Evolutionary conservation across 2,888 invertebrate genomes (phyloP), one percentile per base, ranked within the genome.

Genomic region (Hyles lineata): DNA sequence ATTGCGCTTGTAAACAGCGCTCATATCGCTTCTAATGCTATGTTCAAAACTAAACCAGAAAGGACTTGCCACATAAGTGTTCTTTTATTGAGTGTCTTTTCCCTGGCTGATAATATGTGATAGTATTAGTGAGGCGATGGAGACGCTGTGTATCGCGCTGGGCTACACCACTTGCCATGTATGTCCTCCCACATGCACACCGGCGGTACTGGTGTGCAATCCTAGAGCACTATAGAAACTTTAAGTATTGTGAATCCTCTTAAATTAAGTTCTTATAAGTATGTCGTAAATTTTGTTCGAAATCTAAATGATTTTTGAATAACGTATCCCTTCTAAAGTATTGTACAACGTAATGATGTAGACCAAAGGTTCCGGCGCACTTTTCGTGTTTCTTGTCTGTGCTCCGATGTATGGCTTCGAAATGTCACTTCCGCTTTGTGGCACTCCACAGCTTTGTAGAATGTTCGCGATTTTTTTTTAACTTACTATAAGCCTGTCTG

Each of bases 401-500:
- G 60, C 25, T 60, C 60, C 60, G 60, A 60, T 60, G 25, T 60
- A 60, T 60, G 25, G 60, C 60, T 25, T 17, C n/a, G 23, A 25
- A 5, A 23, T 60, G 21, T 25, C 29, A 17, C 60, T 60, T 23
- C 21, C 60, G 11, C 43, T 43, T 3, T 43, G 43, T 43, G 43
- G 23, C 25, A 25, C 60, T 23, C 25, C 60, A 60, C 5, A 60
- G 60, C 25, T 60, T 60, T 23, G 23, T 60, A 25, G 60, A 60
- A 23, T n/a, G n/a, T 60, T 60, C 25, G 25, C 60, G 3, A 60
- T 25, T 11, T 25, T 60, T 58, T 43, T 55, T 55, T 25, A 23
- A 25, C 60, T 60, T 60, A 60, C 60, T 60, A 60, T 60, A 60
- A 60, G 60, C 60, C 59, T 29, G 7, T 60, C 60, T 60, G 60